Percentiles rank a stretch among this genome's conserved stretches.
Evolutionary conservation across 2,113 vertebrate genomes (phyloP).

Genomic region (Nothoprocta pentlandii): DNA sequence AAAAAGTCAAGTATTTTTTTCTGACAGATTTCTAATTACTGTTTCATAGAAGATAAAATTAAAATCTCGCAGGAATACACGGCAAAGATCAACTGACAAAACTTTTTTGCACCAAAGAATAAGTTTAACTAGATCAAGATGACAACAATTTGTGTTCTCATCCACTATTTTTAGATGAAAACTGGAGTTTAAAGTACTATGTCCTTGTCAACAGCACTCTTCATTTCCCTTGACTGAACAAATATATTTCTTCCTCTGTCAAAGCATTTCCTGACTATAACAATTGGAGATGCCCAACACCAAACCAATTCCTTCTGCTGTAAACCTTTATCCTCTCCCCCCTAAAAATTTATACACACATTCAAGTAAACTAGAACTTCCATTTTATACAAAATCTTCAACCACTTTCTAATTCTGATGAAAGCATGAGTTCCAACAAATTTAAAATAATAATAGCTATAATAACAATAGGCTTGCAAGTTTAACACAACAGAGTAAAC

Average conservation of each 20-base stretch:
- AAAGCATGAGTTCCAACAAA: background rate
- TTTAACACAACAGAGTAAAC: background rate
- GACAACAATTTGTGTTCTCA: background rate
- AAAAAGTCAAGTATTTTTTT: background rate
- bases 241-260: background rate
- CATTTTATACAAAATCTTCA: background rate
- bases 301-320: background rate
- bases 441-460: too few relatives aligned
- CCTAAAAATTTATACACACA: background rate
- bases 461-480: background rate
- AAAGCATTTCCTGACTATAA: background rate
- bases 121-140: background rate
- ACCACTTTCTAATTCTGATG: background rate
- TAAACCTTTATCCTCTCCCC: background rate
- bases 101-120: background rate
- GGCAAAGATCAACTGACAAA: background rate
- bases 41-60: background rate
- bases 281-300: background rate
- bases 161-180: background rate
- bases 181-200: background rate
- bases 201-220: background rate
- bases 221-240: background rate
- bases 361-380: background rate
- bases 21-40: background rate
- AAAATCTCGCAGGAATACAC: background rate